Evolutionary conservation across 2,888 invertebrate genomes (phyloP), one percentile per base, ranked within the genome.

Genomic region (Macaria notata): DNA sequence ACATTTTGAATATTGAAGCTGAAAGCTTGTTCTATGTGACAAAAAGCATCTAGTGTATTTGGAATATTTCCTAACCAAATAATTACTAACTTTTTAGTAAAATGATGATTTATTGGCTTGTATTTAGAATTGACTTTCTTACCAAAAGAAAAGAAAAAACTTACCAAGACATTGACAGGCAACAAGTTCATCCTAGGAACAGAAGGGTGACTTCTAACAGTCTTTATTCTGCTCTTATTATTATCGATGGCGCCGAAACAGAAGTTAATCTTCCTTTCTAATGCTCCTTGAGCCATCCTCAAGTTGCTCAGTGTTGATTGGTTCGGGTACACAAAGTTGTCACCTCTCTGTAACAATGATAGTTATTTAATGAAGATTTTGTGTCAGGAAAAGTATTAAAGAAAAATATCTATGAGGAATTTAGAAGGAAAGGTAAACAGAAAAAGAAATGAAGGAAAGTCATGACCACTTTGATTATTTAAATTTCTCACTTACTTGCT

Each of bases 111-210:
- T 19, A 19, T 19, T 19, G 2, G 19, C 1, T 19, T 19, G 19
- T 19, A 1, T 19, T 19, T 19, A 19, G 19, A 19, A 19, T 1
- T 19, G 19, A n/a, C n/a, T n/a, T n/a, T n/a, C n/a, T n/a, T n/a
- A 19, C 19, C 19, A 19, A 36, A 1, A 2, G 4, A 6, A 6
- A 36, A 36, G 5, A 1, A 36, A 31, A 54, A 31, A 57, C 77
- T 64, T 79, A 93, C 93, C 86, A 93, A 74, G 43, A 92, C 72
- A 57, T 86, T 78, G n/a, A 84, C 74, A 48, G 88, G 90, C 6
- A 65, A 65, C 5, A 92, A 81, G 43, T 83, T 72, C 19, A 66
- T 68, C 47, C 66, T 71, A 41, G 66, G 68, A n/a, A 63, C 65
- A 9, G 63, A 64, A 3, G 51, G 61, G 3, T 61, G 49, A 3